Evolutionary conservation across 2,888 invertebrate species (phyloP).

Genomic region (Cylindroiulus punctatus): DNA sequence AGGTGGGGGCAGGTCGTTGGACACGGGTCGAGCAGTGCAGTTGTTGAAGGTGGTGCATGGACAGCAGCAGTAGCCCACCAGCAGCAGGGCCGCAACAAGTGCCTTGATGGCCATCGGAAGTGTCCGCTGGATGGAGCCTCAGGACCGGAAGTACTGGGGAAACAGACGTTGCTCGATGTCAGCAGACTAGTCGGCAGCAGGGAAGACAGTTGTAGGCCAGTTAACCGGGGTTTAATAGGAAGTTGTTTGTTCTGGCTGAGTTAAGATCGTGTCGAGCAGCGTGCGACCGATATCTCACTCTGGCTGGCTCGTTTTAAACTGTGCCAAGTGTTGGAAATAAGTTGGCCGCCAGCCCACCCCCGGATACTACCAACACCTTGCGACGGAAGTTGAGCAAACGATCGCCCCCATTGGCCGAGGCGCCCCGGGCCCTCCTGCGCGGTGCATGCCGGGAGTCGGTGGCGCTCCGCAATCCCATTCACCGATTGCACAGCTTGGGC

Average conservation of each 20-base stretch:
- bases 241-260: neutral
- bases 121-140: neutral
- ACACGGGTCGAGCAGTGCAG: slow-evolving; percentile 3
- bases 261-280: slow-evolving; percentile 21
- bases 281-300: slow-evolving; percentile 17
- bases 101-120: neutral
- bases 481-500: neutral
- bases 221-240: slow-evolving; percentile 38
- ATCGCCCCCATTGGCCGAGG: neutral
- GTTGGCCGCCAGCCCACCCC: slow-evolving; percentile 27
- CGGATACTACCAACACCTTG: slow-evolving; percentile 23
- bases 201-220: neutral
- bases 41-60: neutral
- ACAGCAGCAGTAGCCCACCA: neutral
- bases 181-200: neutral
- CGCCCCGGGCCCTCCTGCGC: neutral
- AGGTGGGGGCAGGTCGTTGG: neutral
- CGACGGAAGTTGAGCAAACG: neutral
- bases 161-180: neutral
- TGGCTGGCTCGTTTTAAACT: neutral
- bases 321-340: neutral
- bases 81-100: neutral
- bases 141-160: neutral
- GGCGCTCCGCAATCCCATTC: neutral
- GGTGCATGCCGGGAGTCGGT: neutral